These are phyloP conservation scores for Heterocephalus glaber DNA, from an alignment of 2,113 vertebrate genomes.

Conservation along the genomic window DNA sequence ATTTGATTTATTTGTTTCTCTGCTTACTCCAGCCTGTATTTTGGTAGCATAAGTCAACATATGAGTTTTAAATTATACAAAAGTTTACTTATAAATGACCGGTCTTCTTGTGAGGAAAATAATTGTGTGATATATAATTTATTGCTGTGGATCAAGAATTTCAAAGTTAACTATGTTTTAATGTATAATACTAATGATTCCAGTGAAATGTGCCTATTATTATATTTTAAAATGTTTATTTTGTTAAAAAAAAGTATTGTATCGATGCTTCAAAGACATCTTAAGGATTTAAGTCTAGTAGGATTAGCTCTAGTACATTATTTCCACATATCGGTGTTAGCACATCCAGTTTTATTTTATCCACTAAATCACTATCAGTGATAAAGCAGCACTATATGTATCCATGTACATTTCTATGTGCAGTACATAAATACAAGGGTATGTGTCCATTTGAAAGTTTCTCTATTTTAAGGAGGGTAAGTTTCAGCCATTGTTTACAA, in stretches of 20 bases:
- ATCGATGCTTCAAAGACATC: background rate
- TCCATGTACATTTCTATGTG: background rate
- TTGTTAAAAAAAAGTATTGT: conserved; percentile 48
- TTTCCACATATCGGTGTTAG: background rate
- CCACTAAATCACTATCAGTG: background rate
- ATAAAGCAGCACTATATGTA: background rate
- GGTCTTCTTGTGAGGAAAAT: conserved; percentile 58
- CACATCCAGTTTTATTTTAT: conserved; percentile 16
- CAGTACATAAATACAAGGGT: background rate
- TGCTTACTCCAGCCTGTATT: conserved; percentile 68
- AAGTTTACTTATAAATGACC: conserved; percentile 63
- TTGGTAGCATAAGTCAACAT: conserved; percentile 69
- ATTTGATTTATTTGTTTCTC: conserved; percentile 69
- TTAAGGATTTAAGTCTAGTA: background rate
- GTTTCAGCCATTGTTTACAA: background rate
- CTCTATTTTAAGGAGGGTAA: background rate
- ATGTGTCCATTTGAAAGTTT: background rate
- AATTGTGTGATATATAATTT: background rate
- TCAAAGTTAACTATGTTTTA: conserved; percentile 32
- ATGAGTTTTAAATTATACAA: conserved; percentile 47
- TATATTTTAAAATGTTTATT: conserved; percentile 36
- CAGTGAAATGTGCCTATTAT: background rate
- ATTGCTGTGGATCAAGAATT: conserved; percentile 40
- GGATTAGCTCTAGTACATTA: background rate
- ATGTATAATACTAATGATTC: conserved; percentile 21